Evolutionary conservation across 2,113 vertebrate genomes (phyloP), one percentile per base, ranked within the genome.

Genomic region (Porphyrio hochstetteri): DNA sequence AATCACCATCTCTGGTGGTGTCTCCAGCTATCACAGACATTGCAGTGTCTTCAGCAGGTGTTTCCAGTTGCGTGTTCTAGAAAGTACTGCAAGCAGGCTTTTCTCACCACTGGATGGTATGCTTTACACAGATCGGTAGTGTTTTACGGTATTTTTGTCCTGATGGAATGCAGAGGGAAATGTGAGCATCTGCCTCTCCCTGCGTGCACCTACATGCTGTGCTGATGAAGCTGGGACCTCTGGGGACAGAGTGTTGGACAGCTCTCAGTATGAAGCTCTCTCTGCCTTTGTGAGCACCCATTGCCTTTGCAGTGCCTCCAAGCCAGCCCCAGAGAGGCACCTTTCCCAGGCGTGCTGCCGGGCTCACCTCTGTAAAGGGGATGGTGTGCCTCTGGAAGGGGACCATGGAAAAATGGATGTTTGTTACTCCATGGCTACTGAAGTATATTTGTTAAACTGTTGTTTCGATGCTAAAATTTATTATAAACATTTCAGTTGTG

Each of bases 151-250:
- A 40, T 77, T 86, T 91, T 77, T 56, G 10, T 74, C 21, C 59
- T 57, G 27, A 65, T 13, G 77, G 68, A 86, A 72, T 12, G 33
- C 33, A 83, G 29, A 33, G 20, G 5, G 55, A 72, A 91, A 70
- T 27, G 33, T 1, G 16, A 53, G 56, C 2, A 0, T 13, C 75
- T 82, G 25, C 63, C 44, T 38, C 75, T 82, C 29, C 63, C 44
- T 38, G 14, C 17, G 27, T 17, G 10, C 48, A 13, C 0, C 3
- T 16, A 42, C 20, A 12, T 0, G 2, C 40, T 67, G 10, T 33
- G 23, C 42, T 85, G 56, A 28, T 38, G 53, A 24, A 20, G 4
- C 3, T 76, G 36, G 23, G 24, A 76, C 38, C 33, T 61, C 5
- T 8, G 48, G 38, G 80, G 35, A 11, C 1, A 57, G 16, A 57